Evolutionary conservation across 2,797 vertebrate genomes (phyloP).

Genomic region (Chelmon rostratus): DNA sequence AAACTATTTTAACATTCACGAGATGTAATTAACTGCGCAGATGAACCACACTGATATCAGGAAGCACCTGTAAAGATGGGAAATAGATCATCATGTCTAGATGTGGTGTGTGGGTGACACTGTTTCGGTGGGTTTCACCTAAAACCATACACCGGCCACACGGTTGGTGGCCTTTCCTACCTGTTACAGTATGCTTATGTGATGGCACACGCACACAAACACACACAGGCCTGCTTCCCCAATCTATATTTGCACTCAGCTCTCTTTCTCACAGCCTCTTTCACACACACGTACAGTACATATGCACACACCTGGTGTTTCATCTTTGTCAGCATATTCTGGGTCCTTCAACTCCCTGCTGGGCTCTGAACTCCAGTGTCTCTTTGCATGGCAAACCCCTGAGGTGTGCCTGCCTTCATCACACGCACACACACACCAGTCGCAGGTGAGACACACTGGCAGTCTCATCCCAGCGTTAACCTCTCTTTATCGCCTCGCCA

Average conservation of each 20-base stretch:
- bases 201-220: conserved; percentile 26
- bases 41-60: conserved; percentile 12
- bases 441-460: conserved; percentile 48
- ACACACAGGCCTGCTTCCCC: conserved; percentile 29
- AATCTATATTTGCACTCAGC: conserved; percentile 68
- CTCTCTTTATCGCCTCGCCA: conserved; percentile 47
- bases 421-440: conserved; percentile 45
- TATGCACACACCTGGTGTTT: conserved; percentile 76
- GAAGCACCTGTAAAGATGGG: conserved; percentile 19
- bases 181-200: conserved; percentile 51
- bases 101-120: conserved; percentile 46
- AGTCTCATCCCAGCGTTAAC: conserved; percentile 55
- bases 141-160: conserved; percentile 20
- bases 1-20: conserved; percentile 34
- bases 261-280: conserved; percentile 47
- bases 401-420: conserved; percentile 55
- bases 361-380: conserved; percentile 72
- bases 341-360: conserved; percentile 76
- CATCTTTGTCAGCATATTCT: conserved; percentile 83
- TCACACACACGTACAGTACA: conserved; percentile 58
- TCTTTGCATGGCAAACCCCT: conserved; percentile 67
- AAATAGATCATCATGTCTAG: conserved; percentile 29
- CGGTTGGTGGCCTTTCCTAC: conserved; percentile 43
- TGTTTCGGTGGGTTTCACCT: conserved; percentile 60
- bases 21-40: conserved; percentile 12